Evolutionary conservation across 2,888 invertebrate species (phyloP).

Genomic region (Ptychoptera albimana): DNA sequence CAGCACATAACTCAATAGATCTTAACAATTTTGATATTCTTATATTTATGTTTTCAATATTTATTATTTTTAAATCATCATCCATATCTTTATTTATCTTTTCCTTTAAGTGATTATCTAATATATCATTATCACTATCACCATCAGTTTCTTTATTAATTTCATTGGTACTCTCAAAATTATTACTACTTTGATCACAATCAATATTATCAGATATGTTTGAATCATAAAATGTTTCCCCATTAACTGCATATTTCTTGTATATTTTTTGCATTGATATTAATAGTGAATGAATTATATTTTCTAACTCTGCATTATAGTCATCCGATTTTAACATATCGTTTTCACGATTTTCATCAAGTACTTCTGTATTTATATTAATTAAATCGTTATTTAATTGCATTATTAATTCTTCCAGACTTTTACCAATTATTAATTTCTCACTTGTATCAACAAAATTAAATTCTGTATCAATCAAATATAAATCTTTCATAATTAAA

Average conservation of each 20-base stretch:
- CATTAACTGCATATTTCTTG: slow-evolving; percentile 28
- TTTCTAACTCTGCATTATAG: slow-evolving; percentile 29
- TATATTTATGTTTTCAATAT: slow-evolving; percentile 33
- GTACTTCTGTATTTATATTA: neutral
- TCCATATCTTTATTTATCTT: slow-evolving; percentile 45
- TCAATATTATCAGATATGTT: slow-evolving; percentile 7
- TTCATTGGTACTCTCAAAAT: slow-evolving; percentile 27
- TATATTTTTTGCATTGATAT: slow-evolving; percentile 41
- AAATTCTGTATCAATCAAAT: neutral
- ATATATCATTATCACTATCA: slow-evolving; percentile 35
- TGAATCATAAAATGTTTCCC: slow-evolving; percentile 7
- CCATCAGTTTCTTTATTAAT: slow-evolving; percentile 11
- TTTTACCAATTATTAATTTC: neutral
- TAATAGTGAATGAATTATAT: slow-evolving; percentile 35
- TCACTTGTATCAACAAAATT: neutral
- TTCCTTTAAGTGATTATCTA: slow-evolving; percentile 49
- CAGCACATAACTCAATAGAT: slow-evolving; percentile 31
- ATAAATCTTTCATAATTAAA: neutral
- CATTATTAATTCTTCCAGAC: neutral
- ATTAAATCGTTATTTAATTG: neutral
- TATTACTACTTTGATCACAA: slow-evolving; percentile 31
- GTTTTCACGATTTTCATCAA: neutral
- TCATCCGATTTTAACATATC: slow-evolving; percentile 11
- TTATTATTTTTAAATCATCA: slow-evolving; percentile 41
- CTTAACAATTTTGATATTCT: slow-evolving; percentile 30